These are phyloP conservation scores for Limnephilus marmoratus DNA, from an alignment of 2,888 invertebrate genomes.

Conservation along the genomic window DNA sequence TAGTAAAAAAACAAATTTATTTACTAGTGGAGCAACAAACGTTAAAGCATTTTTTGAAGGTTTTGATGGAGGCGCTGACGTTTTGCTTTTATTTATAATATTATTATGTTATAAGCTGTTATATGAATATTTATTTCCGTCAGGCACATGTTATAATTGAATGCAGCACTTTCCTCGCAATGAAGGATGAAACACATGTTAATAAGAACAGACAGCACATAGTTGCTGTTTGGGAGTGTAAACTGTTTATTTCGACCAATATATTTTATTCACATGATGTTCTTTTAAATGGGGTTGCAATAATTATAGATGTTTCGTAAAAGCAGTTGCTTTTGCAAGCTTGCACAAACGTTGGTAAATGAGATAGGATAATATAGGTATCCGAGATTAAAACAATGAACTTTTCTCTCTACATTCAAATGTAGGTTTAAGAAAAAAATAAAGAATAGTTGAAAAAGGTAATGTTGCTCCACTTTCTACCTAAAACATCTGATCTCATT, in stretches of 20 bases:
- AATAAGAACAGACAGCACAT: not conserved
- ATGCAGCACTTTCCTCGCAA: not conserved
- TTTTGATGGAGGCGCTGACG: not conserved
- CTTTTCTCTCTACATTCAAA: not conserved
- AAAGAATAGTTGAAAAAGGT: not conserved
- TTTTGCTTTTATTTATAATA: not conserved
- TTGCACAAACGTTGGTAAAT: not conserved
- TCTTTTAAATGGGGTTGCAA: not conserved
- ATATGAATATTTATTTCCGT: not conserved
- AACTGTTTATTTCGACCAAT: not conserved
- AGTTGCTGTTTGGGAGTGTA: not conserved
- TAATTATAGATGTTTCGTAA: not conserved
- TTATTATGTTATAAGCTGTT: not conserved
- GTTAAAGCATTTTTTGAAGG: not conserved
- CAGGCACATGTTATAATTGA: not conserved
- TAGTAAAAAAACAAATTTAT: not conserved
- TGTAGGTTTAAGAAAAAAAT: not conserved
- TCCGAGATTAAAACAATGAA: not conserved
- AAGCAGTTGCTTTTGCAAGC: not conserved
- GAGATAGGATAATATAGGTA: constrained; percentile 2
- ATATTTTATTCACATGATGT: not conserved
- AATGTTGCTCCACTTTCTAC: constrained; percentile 14
- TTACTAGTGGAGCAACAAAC: constrained; percentile 24
- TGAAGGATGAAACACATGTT: not conserved
- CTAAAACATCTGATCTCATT: constrained; percentile 18